phyloP scores from a whole-genome alignment of 1,140 invertebrate genomes.

The Drosophila truncata region DNA sequence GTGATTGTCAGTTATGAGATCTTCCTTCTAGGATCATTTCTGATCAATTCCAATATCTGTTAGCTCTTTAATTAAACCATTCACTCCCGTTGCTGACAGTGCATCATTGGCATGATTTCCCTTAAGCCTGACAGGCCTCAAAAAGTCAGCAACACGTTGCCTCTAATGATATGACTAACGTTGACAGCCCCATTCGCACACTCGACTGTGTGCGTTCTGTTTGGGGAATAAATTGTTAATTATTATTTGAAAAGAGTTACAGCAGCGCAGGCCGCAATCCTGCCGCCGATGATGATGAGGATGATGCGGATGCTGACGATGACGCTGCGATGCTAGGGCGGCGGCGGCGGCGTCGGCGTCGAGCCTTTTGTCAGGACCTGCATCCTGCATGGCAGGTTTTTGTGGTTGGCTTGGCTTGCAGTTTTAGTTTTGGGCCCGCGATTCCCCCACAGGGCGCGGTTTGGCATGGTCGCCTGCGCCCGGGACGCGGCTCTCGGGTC shows the following conservation, averaged over 20 bases:
- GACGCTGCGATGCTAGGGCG: slow-evolving; percentile 5
- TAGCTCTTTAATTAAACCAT: not conserved
- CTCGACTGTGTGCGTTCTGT: slow-evolving; percentile 54
- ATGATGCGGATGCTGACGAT: slow-evolving; percentile 48
- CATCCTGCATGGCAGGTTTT: slow-evolving; percentile 58
- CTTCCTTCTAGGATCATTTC: too few species aligned
- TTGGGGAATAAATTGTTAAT: slow-evolving; percentile 84
- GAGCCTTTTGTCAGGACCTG: slow-evolving; percentile 62
- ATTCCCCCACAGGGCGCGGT: slow-evolving; percentile 32
- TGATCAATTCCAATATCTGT: too few species aligned
- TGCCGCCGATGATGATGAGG: slow-evolving; percentile 38
- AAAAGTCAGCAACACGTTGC: slow-evolving; percentile 83
- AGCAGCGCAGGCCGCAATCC: slow-evolving; percentile 56
- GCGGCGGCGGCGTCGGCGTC: slow-evolving; percentile 34
- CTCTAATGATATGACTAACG: slow-evolving; percentile 83
- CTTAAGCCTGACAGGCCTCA: slow-evolving; percentile 61
- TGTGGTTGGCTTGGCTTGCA: slow-evolving; percentile 60
- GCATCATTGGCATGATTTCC: slow-evolving; percentile 69
- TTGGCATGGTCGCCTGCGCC: slow-evolving; percentile 43
- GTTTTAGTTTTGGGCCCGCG: slow-evolving; percentile 42
- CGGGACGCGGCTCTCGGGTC: slow-evolving; percentile 12
- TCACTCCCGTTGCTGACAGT: slow-evolving; percentile 29
- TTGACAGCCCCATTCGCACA: slow-evolving; percentile 74
- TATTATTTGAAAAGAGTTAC: slow-evolving; percentile 84
- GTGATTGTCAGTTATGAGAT: too few species aligned